phyloP scores from a whole-genome alignment of 2,888 invertebrate genomes.

The Drosophila kokeensis region DNA sequence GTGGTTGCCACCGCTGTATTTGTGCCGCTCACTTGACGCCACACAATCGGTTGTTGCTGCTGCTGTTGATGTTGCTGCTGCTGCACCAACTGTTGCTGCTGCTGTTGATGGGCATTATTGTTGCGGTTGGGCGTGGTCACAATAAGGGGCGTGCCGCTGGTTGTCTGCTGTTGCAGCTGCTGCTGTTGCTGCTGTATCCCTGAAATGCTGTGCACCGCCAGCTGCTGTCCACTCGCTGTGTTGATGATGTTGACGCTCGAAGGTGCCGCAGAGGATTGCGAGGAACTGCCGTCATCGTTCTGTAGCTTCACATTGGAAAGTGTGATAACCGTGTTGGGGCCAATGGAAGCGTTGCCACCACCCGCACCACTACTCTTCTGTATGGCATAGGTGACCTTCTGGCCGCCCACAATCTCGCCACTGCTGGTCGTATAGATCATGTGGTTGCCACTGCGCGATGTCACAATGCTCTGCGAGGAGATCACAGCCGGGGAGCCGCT shows the following conservation, averaged over 20 bases:
- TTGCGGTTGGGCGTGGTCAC: constrained; percentile 80
- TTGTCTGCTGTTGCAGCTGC: constrained; percentile 39
- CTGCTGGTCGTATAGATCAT: constrained; percentile 82
- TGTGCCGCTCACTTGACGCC: constrained; percentile 81
- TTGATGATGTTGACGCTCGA: constrained; percentile 80
- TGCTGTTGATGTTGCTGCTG: constrained; percentile 72
- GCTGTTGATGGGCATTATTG: constrained; percentile 70
- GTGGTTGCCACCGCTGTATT: constrained; percentile 74
- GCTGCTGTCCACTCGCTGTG: constrained; percentile 81
- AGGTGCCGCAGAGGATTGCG: constrained; percentile 36
- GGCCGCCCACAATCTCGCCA: constrained; percentile 73
- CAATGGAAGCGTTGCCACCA: constrained; percentile 65
- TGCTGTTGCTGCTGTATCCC: constrained; percentile 66
- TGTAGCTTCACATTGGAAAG: constrained; percentile 82
- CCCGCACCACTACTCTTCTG: constrained; percentile 55
- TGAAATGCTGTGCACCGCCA: constrained; percentile 81
- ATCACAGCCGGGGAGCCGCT: constrained; percentile 58
- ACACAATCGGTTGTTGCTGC: constrained; percentile 77
- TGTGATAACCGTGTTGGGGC: constrained; percentile 81
- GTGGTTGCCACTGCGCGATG: constrained; percentile 80
- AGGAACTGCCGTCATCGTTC: constrained; percentile 64
- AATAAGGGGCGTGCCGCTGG: constrained; percentile 68
- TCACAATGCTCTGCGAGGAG: constrained; percentile 50
- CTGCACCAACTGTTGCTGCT: constrained; percentile 67
- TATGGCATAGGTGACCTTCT: constrained; percentile 82